Percentiles rank a stretch among this genome's conserved stretches.
Evolutionary conservation across 2,113 vertebrate genomes (phyloP).

Genomic region (Antigone vipio): DNA sequence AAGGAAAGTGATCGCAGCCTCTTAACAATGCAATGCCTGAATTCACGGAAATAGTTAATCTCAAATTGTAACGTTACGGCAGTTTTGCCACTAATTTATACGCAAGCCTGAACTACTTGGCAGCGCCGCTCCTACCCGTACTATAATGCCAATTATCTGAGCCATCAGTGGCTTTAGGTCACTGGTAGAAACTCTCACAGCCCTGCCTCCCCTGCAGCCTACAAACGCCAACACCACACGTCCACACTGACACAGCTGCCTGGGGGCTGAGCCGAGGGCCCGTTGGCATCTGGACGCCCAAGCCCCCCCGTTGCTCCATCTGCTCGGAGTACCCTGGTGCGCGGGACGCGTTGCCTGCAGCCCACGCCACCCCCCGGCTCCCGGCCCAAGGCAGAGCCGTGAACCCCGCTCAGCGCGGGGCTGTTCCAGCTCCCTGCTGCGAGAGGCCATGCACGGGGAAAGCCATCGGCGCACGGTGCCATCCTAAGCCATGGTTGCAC

Average conservation of each 20-base stretch:
- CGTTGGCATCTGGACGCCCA: not conserved
- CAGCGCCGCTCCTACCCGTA: not conserved
- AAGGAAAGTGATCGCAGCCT: not conserved
- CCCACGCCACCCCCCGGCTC: not conserved
- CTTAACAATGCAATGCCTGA: not conserved
- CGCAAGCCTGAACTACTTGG: not conserved
- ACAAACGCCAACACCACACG: accelerated
- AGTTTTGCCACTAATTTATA: not conserved
- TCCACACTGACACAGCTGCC: not conserved
- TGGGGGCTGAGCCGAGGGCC: not conserved
- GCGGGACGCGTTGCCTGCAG: not conserved
- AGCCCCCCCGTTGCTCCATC: accelerated
- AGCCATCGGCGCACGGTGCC: accelerated
- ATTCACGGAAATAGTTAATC: not conserved
- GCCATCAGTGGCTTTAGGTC: not conserved
- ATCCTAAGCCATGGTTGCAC: not conserved
- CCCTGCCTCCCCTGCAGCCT: not conserved
- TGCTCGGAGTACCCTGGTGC: not conserved
- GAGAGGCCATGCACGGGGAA: not conserved
- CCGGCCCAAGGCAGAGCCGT: not conserved
- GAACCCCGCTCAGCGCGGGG: not conserved
- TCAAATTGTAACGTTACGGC: not conserved
- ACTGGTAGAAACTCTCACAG: not conserved
- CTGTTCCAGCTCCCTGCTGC: not conserved
- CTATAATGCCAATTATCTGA: not conserved